Conservation (phyloP, 1,140 invertebrate species). For the Chrysomallon squamiferum region DNA sequence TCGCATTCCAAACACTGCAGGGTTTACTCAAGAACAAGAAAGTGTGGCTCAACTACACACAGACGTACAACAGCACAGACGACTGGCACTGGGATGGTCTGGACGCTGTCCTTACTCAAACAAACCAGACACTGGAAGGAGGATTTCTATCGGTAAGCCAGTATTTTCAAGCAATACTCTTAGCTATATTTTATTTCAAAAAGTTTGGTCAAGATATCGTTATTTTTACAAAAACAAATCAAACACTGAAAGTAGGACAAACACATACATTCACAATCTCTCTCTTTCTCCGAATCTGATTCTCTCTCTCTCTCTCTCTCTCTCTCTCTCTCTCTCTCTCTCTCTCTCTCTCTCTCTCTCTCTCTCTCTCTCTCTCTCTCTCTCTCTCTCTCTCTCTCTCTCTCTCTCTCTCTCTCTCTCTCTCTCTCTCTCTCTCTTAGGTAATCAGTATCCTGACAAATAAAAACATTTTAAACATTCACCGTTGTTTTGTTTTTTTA, state of each 20-base stretch:
- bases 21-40: conserved; percentile 37
- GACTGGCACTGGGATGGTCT: conserved; percentile 20
- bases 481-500: too few relatives aligned
- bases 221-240: conserved; percentile 20
- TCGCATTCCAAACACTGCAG: conserved; percentile 50
- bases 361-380: not conserved
- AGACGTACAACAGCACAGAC: not conserved
- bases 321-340: not conserved
- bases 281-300: not conserved
- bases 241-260: conserved; percentile 21
- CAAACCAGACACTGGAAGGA: conserved; percentile 24
- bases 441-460: too few relatives aligned
- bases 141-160: conserved; percentile 36
- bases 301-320: not conserved
- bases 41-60: conserved; percentile 37
- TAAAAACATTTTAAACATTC: too few relatives aligned
- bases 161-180: not conserved
- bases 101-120: conserved; percentile 25
- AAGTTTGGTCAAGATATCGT: not conserved
- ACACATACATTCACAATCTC: not conserved
- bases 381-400: conserved; percentile 1
- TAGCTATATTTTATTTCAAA: not conserved
- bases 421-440: too few relatives aligned
- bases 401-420: not conserved
- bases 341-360: not conserved